A percentile compares a stretch with the other conserved stretches of the same genome.
Conservation (phyloP, 35 echinoderm and acorn worm genomes). For the Antedon bifida region DNA sequence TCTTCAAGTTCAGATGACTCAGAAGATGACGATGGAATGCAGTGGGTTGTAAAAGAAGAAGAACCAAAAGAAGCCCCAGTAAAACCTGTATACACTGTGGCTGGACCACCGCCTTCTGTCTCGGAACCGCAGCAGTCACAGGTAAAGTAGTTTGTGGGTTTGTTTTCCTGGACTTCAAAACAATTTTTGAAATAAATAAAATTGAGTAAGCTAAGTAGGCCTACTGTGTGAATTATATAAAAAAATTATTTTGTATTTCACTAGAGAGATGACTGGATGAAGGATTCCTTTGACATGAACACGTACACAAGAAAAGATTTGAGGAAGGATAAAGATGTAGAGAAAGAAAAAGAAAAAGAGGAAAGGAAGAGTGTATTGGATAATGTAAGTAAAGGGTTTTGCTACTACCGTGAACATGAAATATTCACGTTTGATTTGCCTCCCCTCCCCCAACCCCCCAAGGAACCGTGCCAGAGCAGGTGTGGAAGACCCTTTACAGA, state of each 20-base stretch:
- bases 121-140: background rate
- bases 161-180: no score
- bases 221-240: no score
- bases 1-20: slow-evolving; percentile 10
- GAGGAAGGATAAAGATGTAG: slow-evolving; percentile 49
- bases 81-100: background rate
- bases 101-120: background rate
- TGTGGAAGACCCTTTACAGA: no score
- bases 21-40: slow-evolving; percentile 14
- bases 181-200: no score
- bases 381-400: slow-evolving; percentile 42
- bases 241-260: slow-evolving; percentile 2
- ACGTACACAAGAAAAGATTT: slow-evolving; percentile 65
- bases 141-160: no score
- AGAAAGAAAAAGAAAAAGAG: slow-evolving; percentile 50
- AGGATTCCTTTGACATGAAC: slow-evolving; percentile 47
- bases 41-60: slow-evolving; percentile 36
- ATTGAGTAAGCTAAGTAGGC: no score
- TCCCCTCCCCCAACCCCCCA: no score
- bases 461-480: no score
- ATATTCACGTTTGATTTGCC: no score
- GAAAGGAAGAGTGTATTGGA: slow-evolving; percentile 41
- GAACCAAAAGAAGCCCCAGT: background rate
- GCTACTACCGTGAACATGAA: background rate
- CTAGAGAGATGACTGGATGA: slow-evolving; percentile 54